A percentile compares a stretch with the other conserved stretches of the same genome.
These are phyloP conservation scores for Hydrozoanthus gracilis DNA, from an alignment of 92 coral and sea anemone genomes.

Conservation along the genomic window DNA sequence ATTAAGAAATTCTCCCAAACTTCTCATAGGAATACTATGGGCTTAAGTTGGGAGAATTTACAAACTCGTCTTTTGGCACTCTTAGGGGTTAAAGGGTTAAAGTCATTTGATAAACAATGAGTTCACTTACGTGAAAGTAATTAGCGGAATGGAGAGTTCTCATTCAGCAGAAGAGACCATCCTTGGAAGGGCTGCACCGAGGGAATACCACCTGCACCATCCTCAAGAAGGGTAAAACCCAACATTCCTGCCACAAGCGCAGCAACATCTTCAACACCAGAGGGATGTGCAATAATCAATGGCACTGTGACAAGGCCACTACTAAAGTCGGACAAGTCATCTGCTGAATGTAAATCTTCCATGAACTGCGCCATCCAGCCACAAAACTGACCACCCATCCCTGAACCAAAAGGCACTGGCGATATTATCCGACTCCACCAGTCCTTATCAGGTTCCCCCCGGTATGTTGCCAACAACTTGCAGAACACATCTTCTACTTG, in stretches of 20 bases:
- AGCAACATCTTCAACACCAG: constrained; percentile 47
- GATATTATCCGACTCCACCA: constrained; percentile 69
- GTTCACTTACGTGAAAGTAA: neutral
- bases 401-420: constrained; percentile 43
- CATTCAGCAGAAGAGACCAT: constrained; percentile 58
- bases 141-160: constrained; percentile 57
- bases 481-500: constrained; percentile 56
- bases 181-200: constrained; percentile 65
- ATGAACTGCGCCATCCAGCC: constrained; percentile 65
- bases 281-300: constrained; percentile 36
- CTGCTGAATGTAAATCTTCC: constrained; percentile 36
- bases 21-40: too few relatives aligned
- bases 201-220: neutral
- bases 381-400: constrained; percentile 11
- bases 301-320: constrained; percentile 73
- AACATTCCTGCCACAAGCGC: constrained; percentile 71
- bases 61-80: too few relatives aligned
- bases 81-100: too few relatives aligned
- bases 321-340: constrained; percentile 19
- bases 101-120: neutral
- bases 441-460: constrained; percentile 54
- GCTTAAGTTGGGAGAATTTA: too few relatives aligned
- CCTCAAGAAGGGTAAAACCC: constrained; percentile 49
- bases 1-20: too few relatives aligned
- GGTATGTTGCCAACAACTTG: constrained; percentile 68